Evolutionary conservation across 1,140 invertebrate genomes (phyloP).

Genomic region (Steinernema feltiae): DNA sequence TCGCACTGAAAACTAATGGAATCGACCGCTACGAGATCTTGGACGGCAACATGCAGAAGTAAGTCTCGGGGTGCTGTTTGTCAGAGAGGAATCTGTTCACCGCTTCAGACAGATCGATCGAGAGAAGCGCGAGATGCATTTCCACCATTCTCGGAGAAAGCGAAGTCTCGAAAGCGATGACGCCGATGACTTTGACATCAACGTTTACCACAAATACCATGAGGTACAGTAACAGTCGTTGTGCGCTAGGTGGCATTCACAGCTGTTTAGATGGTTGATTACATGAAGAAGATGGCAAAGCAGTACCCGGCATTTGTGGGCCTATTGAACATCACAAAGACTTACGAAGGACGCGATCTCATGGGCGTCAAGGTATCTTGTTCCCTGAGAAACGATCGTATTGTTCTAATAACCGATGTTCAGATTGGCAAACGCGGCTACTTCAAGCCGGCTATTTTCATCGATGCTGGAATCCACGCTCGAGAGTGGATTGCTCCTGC

Average conservation of each 20-base stretch:
- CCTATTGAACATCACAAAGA: slow-evolving; percentile 47
- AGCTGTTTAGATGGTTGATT: slow-evolving; percentile 42
- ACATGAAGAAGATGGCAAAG: slow-evolving; percentile 33
- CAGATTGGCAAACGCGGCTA: slow-evolving; percentile 14
- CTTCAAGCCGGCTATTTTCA: slow-evolving; percentile 53
- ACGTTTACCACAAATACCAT: slow-evolving; percentile 42
- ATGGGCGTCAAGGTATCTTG: slow-evolving; percentile 46
- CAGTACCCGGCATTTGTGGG: slow-evolving; percentile 37
- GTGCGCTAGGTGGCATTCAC: neutral
- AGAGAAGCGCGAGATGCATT: neutral
- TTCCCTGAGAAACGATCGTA: slow-evolving; percentile 13
- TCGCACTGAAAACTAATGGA: slow-evolving; percentile 21
- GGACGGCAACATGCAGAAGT: slow-evolving; percentile 43
- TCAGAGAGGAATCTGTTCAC: neutral
- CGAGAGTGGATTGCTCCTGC: slow-evolving; percentile 60
- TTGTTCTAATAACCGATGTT: neutral
- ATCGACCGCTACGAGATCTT: slow-evolving; percentile 31
- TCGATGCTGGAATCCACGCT: slow-evolving; percentile 59
- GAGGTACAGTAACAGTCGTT: slow-evolving; percentile 18
- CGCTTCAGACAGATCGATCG: slow-evolving; percentile 32
- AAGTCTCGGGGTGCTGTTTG: neutral
- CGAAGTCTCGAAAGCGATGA: slow-evolving; percentile 8
- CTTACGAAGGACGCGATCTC: slow-evolving; percentile 46
- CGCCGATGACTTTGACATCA: slow-evolving; percentile 33
- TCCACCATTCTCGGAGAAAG: neutral